Evolutionary conservation across 2,888 invertebrate species (phyloP), one percentile per base, ranked within the genome.

Genomic region (Andrena hattorfiana): DNA sequence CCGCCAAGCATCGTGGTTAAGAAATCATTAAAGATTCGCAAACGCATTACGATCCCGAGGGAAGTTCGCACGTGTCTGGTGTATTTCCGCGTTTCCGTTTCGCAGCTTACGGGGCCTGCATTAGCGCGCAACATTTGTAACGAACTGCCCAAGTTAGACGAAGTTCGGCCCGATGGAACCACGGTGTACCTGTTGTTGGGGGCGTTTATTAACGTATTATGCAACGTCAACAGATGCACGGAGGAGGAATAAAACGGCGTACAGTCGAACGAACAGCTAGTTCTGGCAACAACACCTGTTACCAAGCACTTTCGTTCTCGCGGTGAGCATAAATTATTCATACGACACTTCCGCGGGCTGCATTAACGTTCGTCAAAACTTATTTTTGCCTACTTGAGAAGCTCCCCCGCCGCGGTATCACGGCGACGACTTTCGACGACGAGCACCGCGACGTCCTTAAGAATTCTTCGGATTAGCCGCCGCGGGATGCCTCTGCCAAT

Each of bases 201-300:
- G 23, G 54, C 75, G 81, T 82, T 82, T 82, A 82, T 82, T 82
- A 82, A 81, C 82, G 82, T 75, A 82, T 82, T 80, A 82, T 76
- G 72, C 76, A 72, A 76, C 82, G 75, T 75, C 67, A 56, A 80
- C 80, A 75, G 81, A 82, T 80, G 81, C 80, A 71, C 48, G 49
- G 13, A 16, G 35, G 8, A 16, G 42, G 73, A 74, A 81, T 73
- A 71, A 79, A 79, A 82, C 49, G 72, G 59, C 26, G 49, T 49
- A 28, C 73, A 81, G 75, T 74, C 62, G 81, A 48, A 68, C 71
- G 56, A 80, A 72, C 81, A 68, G 63, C 66, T 35, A 63, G 56
- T 67, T 72, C 81, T 63, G 63, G 49, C 71, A 51, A 49, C 82
- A 71, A 69, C 82, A 83, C 75, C 82, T 81, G 82, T 71, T 81